These are phyloP conservation scores for Dryobotodes eremita DNA, from an alignment of 2,888 invertebrate genomes.

Conservation along the genomic window DNA sequence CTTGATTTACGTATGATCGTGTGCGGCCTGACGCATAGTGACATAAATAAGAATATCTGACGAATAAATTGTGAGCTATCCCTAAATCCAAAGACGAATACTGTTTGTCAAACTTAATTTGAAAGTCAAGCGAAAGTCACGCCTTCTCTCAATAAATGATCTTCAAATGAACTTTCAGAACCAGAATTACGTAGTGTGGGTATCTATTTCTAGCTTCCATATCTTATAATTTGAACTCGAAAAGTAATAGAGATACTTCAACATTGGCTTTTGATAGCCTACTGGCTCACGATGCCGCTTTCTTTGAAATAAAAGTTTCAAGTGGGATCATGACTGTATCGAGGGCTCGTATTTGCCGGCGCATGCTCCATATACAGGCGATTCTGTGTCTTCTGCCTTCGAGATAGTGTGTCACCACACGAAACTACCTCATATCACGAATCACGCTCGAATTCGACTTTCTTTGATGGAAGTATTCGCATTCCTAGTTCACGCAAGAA, in stretches of 20 bases:
- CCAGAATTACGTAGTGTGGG: background rate
- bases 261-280: conserved; percentile 70
- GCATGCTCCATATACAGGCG: conserved; percentile 38
- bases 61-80: background rate
- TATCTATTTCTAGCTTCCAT: conserved; percentile 13
- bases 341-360: conserved; percentile 63
- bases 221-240: conserved; percentile 59
- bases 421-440: conserved; percentile 56
- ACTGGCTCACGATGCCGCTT: conserved; percentile 65
- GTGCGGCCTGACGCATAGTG: background rate
- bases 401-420: conserved; percentile 64
- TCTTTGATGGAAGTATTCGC: conserved; percentile 77
- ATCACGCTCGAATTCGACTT: conserved; percentile 72
- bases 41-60: background rate
- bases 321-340: conserved; percentile 76
- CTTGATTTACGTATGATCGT: background rate
- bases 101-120: background rate
- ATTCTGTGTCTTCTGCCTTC: conserved; percentile 70
- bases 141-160: background rate
- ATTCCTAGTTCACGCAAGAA: conserved; percentile 80
- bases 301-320: conserved; percentile 82
- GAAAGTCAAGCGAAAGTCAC: conserved; percentile 7
- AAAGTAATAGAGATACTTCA: conserved; percentile 71
- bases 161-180: conserved; percentile 20
- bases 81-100: background rate